A percentile compares a stretch with the other conserved stretches of the same genome.
Conservation (phyloP, 2,113 vertebrate genomes). For the Scatophagus argus region DNA sequence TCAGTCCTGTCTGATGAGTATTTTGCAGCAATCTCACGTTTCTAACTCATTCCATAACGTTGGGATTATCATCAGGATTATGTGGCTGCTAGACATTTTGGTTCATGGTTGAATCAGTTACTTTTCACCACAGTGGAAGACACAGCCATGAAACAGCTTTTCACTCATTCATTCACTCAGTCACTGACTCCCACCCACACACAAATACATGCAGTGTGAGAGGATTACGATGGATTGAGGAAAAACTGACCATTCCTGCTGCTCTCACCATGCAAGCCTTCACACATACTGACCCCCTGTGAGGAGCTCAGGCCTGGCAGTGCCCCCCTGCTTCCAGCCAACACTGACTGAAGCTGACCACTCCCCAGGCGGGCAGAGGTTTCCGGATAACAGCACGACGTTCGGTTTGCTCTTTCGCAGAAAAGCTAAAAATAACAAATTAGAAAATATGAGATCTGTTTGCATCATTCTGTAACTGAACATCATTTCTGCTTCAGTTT, state of each 20-base stretch:
- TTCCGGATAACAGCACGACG: background rate
- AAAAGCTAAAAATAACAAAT: constrained; percentile 4
- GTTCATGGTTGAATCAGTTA: constrained; percentile 28
- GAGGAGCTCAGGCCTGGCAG: constrained; percentile 24
- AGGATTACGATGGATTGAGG: constrained; percentile 31
- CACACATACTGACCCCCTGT: constrained; percentile 50
- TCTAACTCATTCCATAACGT: background rate
- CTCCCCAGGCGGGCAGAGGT: background rate
- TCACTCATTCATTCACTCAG: constrained; percentile 2
- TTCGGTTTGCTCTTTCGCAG: background rate
- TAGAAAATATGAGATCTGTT: background rate
- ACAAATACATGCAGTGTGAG: constrained; percentile 24
- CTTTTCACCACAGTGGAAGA: constrained; percentile 20
- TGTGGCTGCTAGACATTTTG: background rate
- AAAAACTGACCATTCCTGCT: constrained; percentile 38
- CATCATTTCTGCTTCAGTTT: constrained; percentile 66
- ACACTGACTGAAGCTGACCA: constrained; percentile 29
- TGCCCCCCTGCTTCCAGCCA: constrained; percentile 21
- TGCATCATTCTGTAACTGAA: constrained; percentile 65
- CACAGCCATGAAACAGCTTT: background rate
- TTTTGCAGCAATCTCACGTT: constrained; percentile 20
- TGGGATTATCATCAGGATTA: constrained; percentile 1
- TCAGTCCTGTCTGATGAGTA: constrained; percentile 6
- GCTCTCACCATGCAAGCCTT: constrained; percentile 48
- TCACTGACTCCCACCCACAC: constrained; percentile 5